phyloP scores from a whole-genome alignment of 2,888 invertebrate species.

The Drosophila longiperda region DNA sequence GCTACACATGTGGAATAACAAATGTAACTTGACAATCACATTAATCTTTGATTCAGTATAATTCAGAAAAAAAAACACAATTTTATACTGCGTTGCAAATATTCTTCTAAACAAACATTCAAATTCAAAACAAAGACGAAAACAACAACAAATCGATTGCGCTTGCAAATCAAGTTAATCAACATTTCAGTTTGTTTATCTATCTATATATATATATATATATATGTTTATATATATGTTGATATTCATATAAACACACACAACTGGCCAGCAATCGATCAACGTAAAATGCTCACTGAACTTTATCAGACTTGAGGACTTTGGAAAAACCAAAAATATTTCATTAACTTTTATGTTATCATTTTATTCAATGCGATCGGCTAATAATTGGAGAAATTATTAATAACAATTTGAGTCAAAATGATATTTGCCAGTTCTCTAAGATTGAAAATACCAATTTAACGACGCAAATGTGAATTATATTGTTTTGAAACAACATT shows the following conservation, averaged over 20 bases:
- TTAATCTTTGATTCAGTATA: not conserved
- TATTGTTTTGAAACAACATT: not conserved
- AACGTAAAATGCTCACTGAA: slow-evolving; percentile 11
- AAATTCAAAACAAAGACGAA: slow-evolving; percentile 13
- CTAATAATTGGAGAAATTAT: too few relatives aligned
- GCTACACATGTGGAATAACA: not conserved
- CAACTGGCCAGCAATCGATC: not conserved
- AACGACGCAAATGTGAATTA: not conserved
- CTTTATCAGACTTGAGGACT: slow-evolving; percentile 8
- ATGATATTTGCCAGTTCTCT: too few relatives aligned
- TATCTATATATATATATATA: not conserved
- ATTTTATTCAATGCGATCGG: not conserved
- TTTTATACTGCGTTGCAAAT: not conserved
- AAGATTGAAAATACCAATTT: too few relatives aligned
- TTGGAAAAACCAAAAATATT: not conserved
- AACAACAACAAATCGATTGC: slow-evolving; percentile 17
- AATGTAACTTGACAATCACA: not conserved
- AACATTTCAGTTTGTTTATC: slow-evolving; percentile 57
- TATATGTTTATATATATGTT: too few relatives aligned
- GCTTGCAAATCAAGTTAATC: slow-evolving; percentile 70
- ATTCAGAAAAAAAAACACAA: not conserved
- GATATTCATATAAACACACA: not conserved
- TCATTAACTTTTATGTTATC: slow-evolving; percentile 9
- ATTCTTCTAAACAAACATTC: slow-evolving; percentile 8
- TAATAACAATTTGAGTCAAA: too few relatives aligned